Base-by-base conservation (phyloP, 2,113 vertebrate species). In the Lepisosteus oculatus region DNA sequence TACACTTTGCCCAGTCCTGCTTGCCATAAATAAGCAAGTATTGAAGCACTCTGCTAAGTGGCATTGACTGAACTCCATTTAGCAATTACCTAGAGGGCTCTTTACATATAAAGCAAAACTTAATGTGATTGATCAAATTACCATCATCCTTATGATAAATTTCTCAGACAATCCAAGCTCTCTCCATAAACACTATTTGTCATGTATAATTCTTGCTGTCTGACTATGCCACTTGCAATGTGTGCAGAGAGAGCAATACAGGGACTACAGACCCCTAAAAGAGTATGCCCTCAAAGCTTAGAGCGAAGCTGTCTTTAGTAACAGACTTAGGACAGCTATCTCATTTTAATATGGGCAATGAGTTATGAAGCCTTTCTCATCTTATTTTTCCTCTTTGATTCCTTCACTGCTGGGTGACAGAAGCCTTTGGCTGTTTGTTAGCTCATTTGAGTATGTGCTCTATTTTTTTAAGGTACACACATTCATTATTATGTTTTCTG, bases 101-200 rank as follows among this genome's bases (percentile, higher is more conserved):
- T 72, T 63, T 65, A 51, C 61, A 65, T 41, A 14, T 43, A 43
- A 61, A 69, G 59, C 45, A 47, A 56, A 56, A 59, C 13, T 42
- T 14, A 69, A 72, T 13, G 6, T 12, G 17, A 67, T 67, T 67
- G 62, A 75, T 71, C 55, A 71, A 61, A 70, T 75, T 71, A 75
- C 63, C 54, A 61, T 75, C 55, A 61, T 43, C 62, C 55, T 64
- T 65, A 55, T 67, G 51, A 57, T 57, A 66, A 71, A 70, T 70
- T 55, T 71, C 61, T 14, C 62, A 66, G 73, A 70, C 56, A 70
- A 63, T 62, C 41, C 55, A 59, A 12, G n/a, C 44, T 65, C 62
- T 63, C 42, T 55, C 69, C 51, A 47, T 64, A 68, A 62, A 45
- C 42, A 9, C 51, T 59, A 14, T 62, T 70, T 66, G 68, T 71